Evolutionary conservation across 2,888 invertebrate genomes (phyloP).

Genomic region (Nephrotoma flavescens): DNA sequence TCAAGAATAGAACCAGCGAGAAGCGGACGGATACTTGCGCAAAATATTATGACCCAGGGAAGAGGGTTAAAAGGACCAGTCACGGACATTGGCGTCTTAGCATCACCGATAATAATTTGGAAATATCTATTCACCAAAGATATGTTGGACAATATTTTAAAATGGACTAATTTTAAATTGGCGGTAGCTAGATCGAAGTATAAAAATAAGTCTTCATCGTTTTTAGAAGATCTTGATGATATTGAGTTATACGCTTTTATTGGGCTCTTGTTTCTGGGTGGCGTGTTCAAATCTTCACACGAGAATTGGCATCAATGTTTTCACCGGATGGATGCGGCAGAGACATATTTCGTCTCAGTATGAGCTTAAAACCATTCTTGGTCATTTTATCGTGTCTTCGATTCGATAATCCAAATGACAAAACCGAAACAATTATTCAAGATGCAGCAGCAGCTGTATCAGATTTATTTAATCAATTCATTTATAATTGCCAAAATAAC

Average conservation of each 20-base stretch:
- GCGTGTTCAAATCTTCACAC: not conserved
- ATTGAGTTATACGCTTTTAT: not conserved
- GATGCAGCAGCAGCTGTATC: not conserved
- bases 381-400: not conserved
- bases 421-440: not conserved
- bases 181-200: not conserved
- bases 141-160: not conserved
- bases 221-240: not conserved
- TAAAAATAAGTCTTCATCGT: too few relatives aligned
- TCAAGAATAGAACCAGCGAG: not conserved
- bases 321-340: not conserved
- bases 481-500: not conserved
- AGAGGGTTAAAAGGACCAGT: not conserved
- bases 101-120: not conserved
- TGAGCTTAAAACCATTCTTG: not conserved
- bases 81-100: not conserved
- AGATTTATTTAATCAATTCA: not conserved
- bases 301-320: not conserved
- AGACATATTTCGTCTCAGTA: not conserved
- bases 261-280: not conserved
- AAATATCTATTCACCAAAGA: not conserved
- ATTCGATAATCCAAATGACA: too few relatives aligned
- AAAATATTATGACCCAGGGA: not conserved
- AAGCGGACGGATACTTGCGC: too few relatives aligned
- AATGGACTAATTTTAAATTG: not conserved